Conservation (phyloP, 2,888 invertebrate species). For the Therioaphis trifolii region DNA sequence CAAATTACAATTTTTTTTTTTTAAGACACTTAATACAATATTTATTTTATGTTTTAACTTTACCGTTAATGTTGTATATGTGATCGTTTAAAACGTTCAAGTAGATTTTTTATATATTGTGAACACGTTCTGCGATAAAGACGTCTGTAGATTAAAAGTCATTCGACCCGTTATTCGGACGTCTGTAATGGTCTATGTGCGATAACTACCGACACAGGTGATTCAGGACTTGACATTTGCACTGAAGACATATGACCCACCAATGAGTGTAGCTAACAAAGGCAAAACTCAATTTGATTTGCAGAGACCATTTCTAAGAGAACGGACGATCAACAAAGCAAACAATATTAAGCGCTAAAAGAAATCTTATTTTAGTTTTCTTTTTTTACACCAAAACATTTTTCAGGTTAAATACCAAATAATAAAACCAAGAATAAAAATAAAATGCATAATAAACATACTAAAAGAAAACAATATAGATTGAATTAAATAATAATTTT, state of each 20-base stretch:
- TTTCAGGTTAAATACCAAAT: background rate
- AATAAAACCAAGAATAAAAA: too few relatives aligned
- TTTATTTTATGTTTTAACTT: too few relatives aligned
- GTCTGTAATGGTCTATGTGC: constrained; percentile 10
- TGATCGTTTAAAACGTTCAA: background rate
- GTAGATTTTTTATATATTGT: constrained; percentile 30
- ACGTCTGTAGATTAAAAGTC: constrained; percentile 52
- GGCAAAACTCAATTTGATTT: constrained; percentile 42
- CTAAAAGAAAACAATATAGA: too few relatives aligned
- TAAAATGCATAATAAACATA: too few relatives aligned
- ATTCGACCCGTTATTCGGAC: constrained; percentile 32
- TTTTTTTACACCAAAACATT: background rate
- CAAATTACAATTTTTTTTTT: too few relatives aligned
- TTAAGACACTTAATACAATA: too few relatives aligned
- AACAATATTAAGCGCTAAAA: constrained; percentile 26
- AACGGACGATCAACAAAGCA: constrained; percentile 14
- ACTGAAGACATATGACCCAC: constrained; percentile 44
- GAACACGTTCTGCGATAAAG: constrained; percentile 38
- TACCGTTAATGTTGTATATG: background rate
- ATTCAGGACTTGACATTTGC: constrained; percentile 50
- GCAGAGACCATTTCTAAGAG: constrained; percentile 18
- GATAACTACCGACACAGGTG: constrained; percentile 36
- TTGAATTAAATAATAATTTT: too few relatives aligned
- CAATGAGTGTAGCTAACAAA: constrained; percentile 1
- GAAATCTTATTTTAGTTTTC: background rate